These are phyloP conservation scores for Sphaerophoria rueppellii DNA, from an alignment of 2,888 invertebrate species.

Conservation along the genomic window DNA sequence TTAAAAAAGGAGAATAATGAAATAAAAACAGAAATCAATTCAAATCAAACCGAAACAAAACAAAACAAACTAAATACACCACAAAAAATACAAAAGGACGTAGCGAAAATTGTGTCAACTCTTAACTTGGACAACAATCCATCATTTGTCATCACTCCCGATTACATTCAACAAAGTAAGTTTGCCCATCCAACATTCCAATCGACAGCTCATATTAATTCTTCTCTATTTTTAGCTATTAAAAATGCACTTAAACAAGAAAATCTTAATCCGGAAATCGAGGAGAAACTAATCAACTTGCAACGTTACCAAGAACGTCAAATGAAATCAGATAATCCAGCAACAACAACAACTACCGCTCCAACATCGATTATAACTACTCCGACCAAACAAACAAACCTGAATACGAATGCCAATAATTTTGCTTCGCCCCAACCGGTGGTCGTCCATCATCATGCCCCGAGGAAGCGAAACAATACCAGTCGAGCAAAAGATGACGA, in stretches of 20 bases:
- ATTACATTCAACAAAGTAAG: conserved; percentile 97
- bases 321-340: conserved; percentile 83
- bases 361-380: conserved; percentile 5
- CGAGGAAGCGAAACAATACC: conserved; percentile 40
- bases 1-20: conserved; percentile 50
- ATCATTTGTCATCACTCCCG: conserved; percentile 93
- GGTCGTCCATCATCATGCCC: not conserved
- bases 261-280: conserved; percentile 95
- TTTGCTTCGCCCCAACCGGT: conserved; percentile 34
- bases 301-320: conserved; percentile 92
- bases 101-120: conserved; percentile 51
- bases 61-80: conserved; percentile 36
- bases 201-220: not conserved
- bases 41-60: conserved; percentile 50
- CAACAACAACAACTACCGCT: conserved; percentile 40
- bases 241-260: conserved; percentile 96
- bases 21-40: conserved; percentile 35
- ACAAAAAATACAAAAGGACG: conserved; percentile 53
- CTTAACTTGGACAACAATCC: conserved; percentile 69
- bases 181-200: not conserved
- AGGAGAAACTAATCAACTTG: conserved; percentile 93
- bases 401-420: conserved; percentile 76
- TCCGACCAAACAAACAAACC: conserved; percentile 76
- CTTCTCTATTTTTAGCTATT: conserved; percentile 86
- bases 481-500: conserved; percentile 40